A percentile compares a stretch with the other conserved stretches of the same genome.
Evolutionary conservation across 2,888 invertebrate genomes (phyloP).

Genomic region (Anodontia alba): DNA sequence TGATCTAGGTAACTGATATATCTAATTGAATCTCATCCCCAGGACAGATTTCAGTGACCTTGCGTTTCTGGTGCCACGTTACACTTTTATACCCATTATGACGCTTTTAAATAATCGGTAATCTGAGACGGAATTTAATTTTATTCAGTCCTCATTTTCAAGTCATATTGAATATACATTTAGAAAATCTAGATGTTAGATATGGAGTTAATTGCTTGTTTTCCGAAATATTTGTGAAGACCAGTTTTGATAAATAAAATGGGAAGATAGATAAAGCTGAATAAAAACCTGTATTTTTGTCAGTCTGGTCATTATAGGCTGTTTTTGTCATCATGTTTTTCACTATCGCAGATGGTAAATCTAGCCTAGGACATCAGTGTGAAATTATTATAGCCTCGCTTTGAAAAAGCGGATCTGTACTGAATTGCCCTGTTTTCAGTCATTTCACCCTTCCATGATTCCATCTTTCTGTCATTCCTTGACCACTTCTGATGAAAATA

Average conservation of each 20-base stretch:
- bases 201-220: slow-evolving; percentile 8
- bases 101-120: slow-evolving; percentile 46
- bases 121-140: slow-evolving; percentile 51
- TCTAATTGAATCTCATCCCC: slow-evolving; percentile 38
- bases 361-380: too few relatives aligned
- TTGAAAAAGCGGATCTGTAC: too few relatives aligned
- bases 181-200: background rate
- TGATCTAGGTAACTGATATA: slow-evolving; percentile 4
- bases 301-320: background rate
- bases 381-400: too few relatives aligned
- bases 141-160: slow-evolving; percentile 19
- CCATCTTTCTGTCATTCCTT: too few relatives aligned
- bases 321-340: background rate
- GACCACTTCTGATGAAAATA: too few relatives aligned
- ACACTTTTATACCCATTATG: slow-evolving; percentile 46
- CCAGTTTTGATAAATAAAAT: background rate
- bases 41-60: slow-evolving; percentile 37
- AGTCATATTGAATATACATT: slow-evolving; percentile 20
- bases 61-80: slow-evolving; percentile 29
- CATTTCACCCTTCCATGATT: too few relatives aligned
- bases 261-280: background rate
- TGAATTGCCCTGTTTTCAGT: too few relatives aligned
- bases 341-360: too few relatives aligned
- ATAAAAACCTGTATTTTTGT: background rate
- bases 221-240: background rate